phyloP scores from a whole-genome alignment of 2,797 vertebrate genomes.

The Squalus acanthias region DNA sequence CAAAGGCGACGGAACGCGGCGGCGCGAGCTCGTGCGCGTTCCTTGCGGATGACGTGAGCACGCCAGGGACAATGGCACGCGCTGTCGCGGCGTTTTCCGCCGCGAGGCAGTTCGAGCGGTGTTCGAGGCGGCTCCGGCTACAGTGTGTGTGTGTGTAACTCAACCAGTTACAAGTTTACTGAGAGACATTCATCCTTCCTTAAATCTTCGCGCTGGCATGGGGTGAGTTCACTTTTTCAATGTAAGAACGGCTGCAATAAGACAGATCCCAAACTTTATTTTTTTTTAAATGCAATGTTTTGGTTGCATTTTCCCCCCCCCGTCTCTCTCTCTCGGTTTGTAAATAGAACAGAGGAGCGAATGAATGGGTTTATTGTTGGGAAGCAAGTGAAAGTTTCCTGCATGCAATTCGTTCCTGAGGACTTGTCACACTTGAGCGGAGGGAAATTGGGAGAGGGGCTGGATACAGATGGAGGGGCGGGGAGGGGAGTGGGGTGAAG shows the following conservation, averaged over 20 bases:
- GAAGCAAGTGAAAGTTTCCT: not conserved
- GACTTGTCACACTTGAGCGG: not conserved
- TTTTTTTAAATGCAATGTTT: not conserved
- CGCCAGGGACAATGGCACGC: slow-evolving; percentile 20
- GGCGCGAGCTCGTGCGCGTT: not conserved
- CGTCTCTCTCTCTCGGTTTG: not conserved
- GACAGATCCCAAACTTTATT: not conserved
- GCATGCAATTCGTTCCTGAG: not conserved
- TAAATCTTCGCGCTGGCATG: not conserved
- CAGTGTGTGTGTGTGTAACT: not conserved
- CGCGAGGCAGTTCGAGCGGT: not conserved
- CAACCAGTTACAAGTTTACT: not conserved
- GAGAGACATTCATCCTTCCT: not conserved
- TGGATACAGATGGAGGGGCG: not conserved
- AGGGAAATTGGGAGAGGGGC: not conserved
- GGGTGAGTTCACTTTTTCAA: not conserved
- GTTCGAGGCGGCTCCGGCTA: not conserved
- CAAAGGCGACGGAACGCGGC: not conserved
- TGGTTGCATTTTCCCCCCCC: not conserved
- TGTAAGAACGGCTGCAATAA: not conserved
- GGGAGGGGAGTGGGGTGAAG: not conserved
- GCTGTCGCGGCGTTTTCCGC: not conserved
- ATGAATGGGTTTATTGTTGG: slow-evolving; percentile 37
- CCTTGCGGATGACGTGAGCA: not conserved
- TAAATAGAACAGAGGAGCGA: not conserved